Evolutionary conservation across 2,888 invertebrate species (phyloP), one percentile per base, ranked within the genome.

Genomic region (Drosophila quasianomalipes): DNA sequence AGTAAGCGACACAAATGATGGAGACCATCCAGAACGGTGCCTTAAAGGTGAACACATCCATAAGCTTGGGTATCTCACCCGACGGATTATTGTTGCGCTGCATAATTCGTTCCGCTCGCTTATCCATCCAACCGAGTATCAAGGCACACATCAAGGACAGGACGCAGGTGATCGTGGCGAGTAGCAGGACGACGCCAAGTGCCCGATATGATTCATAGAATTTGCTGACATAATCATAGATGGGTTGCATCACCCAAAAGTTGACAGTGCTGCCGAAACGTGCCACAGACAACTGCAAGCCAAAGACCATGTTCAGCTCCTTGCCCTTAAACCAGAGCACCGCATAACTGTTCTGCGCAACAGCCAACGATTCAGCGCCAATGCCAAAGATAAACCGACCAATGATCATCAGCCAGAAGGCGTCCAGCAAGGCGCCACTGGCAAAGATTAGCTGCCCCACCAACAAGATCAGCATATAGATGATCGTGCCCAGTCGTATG

Each of bases 221-320:
- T 39, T 95, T 93, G 51, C 94, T 94, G 0, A 99, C 95, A 93
- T 95, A 96, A 79, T 95, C 94, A 92, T 99, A 99, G 35, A 99
- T 94, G 3, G 96, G 96, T 91, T 97, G 97, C 98, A 99, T 98
- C 0, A 97, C 96, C 94, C 97, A 95, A 93, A 99, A 98, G 93
- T 99, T 99, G 1, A 99, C 98, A 31, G 98, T 97, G 85, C 98
- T 98, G 14, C 99, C 99, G 77, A 99, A 96, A 92, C 99, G 95
- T 3, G 99, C 98, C 93, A 99, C 97, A 76, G 99, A 99, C 81
- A 99, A 94, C 93, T 99, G 98, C 44, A 99, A 94, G 3, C 99
- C 99, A 94, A 99, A 99, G 16, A 99, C 99, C 97, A 99, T 98
- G 93, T 99, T 99, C 53, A 99, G 94, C 94, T 99, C 99, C 93